phyloP scores from a whole-genome alignment of 2,888 invertebrate species.

The Aporophyla lueneburgensis region DNA sequence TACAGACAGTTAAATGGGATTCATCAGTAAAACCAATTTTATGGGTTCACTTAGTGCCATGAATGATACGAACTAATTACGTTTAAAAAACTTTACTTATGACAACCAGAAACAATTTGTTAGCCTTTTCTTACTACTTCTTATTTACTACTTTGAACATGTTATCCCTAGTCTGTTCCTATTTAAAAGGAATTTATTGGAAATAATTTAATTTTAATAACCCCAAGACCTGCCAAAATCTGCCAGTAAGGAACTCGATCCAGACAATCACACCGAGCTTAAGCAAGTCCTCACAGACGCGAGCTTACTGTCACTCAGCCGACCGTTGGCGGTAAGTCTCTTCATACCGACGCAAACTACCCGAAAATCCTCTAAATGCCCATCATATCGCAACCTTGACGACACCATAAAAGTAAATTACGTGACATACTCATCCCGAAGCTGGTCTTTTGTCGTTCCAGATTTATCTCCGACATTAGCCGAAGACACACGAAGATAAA shows the following conservation, averaged over 20 bases:
- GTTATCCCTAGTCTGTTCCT: not conserved
- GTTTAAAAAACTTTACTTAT: not conserved
- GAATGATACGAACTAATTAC: not conserved
- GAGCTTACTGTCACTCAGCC: conserved; percentile 45
- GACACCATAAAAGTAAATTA: conserved; percentile 70
- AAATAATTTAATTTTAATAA: not conserved
- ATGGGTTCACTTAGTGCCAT: too few species aligned
- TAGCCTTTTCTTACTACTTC: not conserved
- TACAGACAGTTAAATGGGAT: not conserved
- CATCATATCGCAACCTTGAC: conserved; percentile 67
- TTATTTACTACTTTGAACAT: not conserved
- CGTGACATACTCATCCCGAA: conserved; percentile 64
- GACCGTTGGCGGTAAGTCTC: conserved; percentile 49
- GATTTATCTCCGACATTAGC: conserved; percentile 69
- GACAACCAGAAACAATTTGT: not conserved
- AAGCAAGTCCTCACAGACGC: conserved; percentile 2
- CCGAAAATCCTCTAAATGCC: conserved; percentile 59
- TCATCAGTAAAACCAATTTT: not conserved
- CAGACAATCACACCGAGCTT: conserved; percentile 15
- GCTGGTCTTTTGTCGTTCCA: conserved; percentile 69
- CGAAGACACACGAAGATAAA: conserved; percentile 69
- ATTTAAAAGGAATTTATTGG: not conserved
- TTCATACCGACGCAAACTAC: conserved; percentile 59
- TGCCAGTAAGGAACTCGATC: not conserved
- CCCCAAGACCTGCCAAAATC: not conserved